Conservation (phyloP, 2,113 vertebrate species). For the Odobenus rosmarus region DNA sequence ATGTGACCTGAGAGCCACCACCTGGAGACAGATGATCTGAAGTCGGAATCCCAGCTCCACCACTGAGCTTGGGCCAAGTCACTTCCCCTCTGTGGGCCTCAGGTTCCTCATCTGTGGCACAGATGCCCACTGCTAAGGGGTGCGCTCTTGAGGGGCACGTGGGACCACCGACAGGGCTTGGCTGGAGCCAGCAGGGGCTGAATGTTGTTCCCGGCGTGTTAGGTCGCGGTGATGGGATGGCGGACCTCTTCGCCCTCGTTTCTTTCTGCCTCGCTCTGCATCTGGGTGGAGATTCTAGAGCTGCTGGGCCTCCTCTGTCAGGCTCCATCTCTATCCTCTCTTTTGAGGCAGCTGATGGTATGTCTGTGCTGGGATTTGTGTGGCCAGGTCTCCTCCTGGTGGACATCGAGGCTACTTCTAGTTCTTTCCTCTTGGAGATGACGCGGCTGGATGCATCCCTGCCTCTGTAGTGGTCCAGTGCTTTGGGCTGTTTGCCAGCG, state of each 20-base stretch:
- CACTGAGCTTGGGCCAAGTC: background rate
- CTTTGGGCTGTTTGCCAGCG: background rate
- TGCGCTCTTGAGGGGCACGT: rapidly evolving
- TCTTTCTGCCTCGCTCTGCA: background rate
- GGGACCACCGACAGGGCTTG: background rate
- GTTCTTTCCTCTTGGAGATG: background rate
- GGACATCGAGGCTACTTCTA: background rate
- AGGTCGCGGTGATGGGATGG: background rate
- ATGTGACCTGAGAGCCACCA: background rate
- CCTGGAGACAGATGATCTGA: background rate
- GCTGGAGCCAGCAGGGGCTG: background rate
- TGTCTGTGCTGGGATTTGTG: background rate
- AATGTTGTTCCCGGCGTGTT: rapidly evolving
- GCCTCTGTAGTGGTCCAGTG: background rate
- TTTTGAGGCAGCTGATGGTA: too few species aligned
- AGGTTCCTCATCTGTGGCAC: background rate
- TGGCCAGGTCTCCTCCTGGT: slow-evolving; percentile 53
- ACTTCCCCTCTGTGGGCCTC: background rate
- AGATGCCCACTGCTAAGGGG: background rate
- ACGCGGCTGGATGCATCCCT: rapidly evolving
- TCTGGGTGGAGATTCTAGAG: background rate
- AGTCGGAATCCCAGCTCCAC: background rate
- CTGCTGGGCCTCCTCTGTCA: background rate
- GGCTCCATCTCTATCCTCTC: background rate
- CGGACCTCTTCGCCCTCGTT: rapidly evolving